Evolutionary conservation across 1,140 invertebrate species (phyloP), one percentile per base, ranked within the genome.

Genomic region (Nomia melanderi): DNA sequence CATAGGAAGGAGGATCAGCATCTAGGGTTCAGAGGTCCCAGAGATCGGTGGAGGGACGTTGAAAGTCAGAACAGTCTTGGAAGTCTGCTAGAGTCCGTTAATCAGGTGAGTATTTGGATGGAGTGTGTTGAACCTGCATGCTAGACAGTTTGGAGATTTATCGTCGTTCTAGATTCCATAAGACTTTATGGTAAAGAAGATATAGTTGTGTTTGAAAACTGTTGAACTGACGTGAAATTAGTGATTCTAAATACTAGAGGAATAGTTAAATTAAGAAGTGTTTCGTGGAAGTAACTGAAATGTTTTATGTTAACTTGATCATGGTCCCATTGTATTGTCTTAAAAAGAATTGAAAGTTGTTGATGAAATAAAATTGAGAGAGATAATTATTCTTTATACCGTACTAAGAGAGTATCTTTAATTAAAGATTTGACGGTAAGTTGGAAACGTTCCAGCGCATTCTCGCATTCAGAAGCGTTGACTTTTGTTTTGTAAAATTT

Each of bases 51-150:
- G 91, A 86, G 86, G 2, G 91, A 92, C 14, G 88, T 89, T 0
- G 91, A 92, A 39, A 92, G 90, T 59, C 90, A 91, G 39, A 92
- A 92, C 23, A 92, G 90, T 62, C 77, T 92, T 0, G 91, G 91
- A 7, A 92, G 90, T 47, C 84, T 92, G 11, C 59, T 92, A 6
- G 89, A 92, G 33, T 92, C 91, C 0, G 91, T 92, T 1, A 92
- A 92, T 83, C 91, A 92, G 87, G 91, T 92, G 60, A 81, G 83
- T 86, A 84, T 53, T 65, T n/a, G 44, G 1, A 20, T n/a, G 20
- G 9, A 12, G 57, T 33, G 57, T 33, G 33, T 17, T n/a, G 12
- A 17, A 27, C 14, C 59, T 44, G 33, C 56, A 75, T 59, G 67
- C 50, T 62, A 25, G 20, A n/a, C 9, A 33, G 23, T 39, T 25